A percentile compares a stretch with the other conserved stretches of the same genome.
Evolutionary conservation across 2,797 vertebrate species (phyloP).

Genomic region (Stomatorhinus walkeri): DNA sequence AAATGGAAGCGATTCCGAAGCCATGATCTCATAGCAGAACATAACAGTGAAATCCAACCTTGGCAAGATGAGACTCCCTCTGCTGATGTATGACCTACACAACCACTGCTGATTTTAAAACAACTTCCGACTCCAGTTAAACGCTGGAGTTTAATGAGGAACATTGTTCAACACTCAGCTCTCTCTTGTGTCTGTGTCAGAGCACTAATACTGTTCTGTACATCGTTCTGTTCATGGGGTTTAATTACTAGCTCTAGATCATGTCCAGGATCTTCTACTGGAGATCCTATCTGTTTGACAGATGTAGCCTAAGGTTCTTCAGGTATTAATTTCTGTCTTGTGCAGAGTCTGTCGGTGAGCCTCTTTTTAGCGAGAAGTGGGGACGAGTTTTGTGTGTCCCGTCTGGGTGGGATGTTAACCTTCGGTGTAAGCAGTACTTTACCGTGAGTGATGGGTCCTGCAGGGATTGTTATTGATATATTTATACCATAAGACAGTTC

Average conservation of each 20-base stretch:
- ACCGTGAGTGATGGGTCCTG: not conserved
- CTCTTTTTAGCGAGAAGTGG: not conserved
- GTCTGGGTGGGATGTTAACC: too few relatives aligned
- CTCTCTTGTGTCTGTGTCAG: not conserved
- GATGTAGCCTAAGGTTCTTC: not conserved
- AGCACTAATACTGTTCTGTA: not conserved
- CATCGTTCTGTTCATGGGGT: not conserved
- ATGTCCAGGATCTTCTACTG: not conserved
- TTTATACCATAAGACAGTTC: not conserved
- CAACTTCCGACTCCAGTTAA: not conserved
- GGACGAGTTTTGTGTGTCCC: not conserved
- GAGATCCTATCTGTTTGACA: not conserved
- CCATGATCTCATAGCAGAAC: not conserved
- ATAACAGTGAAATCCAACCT: not conserved
- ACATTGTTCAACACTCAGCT: not conserved
- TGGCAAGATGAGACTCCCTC: not conserved
- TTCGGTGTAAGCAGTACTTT: not conserved
- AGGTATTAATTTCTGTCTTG: not conserved
- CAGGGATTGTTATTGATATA: not conserved
- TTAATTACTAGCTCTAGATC: not conserved
- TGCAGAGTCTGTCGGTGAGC: not conserved
- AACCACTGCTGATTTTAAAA: not conserved
- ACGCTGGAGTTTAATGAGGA: not conserved
- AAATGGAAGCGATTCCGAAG: not conserved
- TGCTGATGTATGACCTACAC: not conserved